phyloP scores from a whole-genome alignment of 2,888 invertebrate species.

The Heliconius charithonia region DNA sequence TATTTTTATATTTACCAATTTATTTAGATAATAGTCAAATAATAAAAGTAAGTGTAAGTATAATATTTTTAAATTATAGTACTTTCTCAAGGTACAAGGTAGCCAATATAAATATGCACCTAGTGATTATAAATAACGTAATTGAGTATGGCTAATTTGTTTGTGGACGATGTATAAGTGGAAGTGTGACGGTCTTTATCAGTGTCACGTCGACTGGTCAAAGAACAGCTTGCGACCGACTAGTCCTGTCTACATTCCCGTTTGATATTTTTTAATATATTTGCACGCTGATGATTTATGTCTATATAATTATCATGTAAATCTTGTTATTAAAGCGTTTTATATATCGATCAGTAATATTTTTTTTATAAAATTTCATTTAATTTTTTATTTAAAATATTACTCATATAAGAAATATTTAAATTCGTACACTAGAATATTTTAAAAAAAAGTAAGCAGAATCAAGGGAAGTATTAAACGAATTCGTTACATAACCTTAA shows the following conservation, averaged over 20 bases:
- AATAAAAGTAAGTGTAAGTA: not conserved
- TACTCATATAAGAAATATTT: too few relatives aligned
- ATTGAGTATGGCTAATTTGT: slow-evolving; percentile 47
- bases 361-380: not conserved
- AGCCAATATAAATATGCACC: slow-evolving; percentile 19
- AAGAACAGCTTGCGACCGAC: slow-evolving; percentile 58
- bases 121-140: slow-evolving; percentile 42
- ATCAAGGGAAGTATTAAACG: not conserved
- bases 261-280: slow-evolving; percentile 42
- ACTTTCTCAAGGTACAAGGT: slow-evolving; percentile 17
- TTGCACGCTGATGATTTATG: slow-evolving; percentile 43
- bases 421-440: not conserved
- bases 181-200: slow-evolving; percentile 50
- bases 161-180: slow-evolving; percentile 44
- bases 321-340: slow-evolving; percentile 25
- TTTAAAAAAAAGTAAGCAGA: not conserved
- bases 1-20: not conserved
- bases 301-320: slow-evolving; percentile 37
- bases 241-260: slow-evolving; percentile 42
- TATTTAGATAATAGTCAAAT: not conserved
- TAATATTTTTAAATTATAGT: not conserved
- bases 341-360: not conserved
- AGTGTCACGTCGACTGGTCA: slow-evolving; percentile 57
- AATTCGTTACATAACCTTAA: not conserved
- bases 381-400: not conserved